Base-by-base conservation (phyloP, 2,888 invertebrate genomes). In the Acleris emargana region DNA sequence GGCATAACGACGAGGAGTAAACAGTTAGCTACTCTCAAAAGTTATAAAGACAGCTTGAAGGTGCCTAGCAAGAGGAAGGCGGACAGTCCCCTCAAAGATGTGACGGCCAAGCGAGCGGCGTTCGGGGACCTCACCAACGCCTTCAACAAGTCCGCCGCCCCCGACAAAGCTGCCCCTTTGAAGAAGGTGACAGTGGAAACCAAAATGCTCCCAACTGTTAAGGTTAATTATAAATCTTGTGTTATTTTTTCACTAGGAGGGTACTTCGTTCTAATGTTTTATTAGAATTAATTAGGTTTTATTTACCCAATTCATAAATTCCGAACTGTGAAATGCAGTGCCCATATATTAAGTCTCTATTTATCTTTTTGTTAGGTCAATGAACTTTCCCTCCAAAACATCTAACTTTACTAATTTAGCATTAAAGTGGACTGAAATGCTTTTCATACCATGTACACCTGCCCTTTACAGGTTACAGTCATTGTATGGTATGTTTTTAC, bases 101-200 rank as follows among this genome's bases (percentile, higher is more conserved):
- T 94, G 72, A 94, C 93, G 58, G 94, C 95, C 5, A 97, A 97
- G 84, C 93, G 98, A 76, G 96, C 97, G 50, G 98, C 97, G 3
- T 94, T 98, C 79, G 97, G 96, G 68, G 97, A 98, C 84, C 94
- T 97, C 72, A 97, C 97, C 58, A 97, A 97, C 88, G 95, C 95
- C 70, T 86, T 89, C 72, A 87, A 90, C 75, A 93, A 93, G 73
- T 81, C 89, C 52, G 79, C 77, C 60, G 86, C 79, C 17, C 78
- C 81, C 58, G 86, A 88, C 67, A 90, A 91, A 77, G 76, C 78
- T 69, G 80, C 84, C 78, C 81, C 81, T 60, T 76, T 88, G 52
- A 94, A 91, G 76, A 93, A 91, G 84, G 93, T 93, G 69, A 93
- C 89, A 49, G 88, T 91, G 71, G 92, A 90, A 76, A 86, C 83